phyloP scores from a whole-genome alignment of 2,113 vertebrate species.

The Bagarius yarrelli region DNA sequence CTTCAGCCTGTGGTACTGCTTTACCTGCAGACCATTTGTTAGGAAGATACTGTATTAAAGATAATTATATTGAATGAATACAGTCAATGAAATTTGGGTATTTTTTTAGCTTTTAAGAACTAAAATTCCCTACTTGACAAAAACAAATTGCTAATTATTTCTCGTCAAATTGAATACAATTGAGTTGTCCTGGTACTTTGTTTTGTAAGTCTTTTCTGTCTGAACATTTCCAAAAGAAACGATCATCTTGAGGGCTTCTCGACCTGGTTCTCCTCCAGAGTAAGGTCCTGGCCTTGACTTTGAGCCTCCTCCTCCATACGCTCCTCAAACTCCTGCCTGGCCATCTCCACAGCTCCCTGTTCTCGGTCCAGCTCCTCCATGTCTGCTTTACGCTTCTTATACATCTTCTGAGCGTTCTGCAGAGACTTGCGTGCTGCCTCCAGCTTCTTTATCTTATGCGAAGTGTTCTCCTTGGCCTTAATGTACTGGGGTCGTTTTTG shows the following conservation, averaged over 20 bases:
- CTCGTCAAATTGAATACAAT: no score
- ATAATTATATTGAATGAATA: no score
- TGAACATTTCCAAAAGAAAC: no score
- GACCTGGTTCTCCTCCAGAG: conserved; percentile 92
- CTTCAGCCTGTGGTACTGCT: conserved; percentile 88
- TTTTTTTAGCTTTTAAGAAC: no score
- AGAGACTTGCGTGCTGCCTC: conserved; percentile 80
- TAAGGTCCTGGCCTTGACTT: conserved; percentile 90
- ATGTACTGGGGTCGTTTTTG: conserved; percentile 95
- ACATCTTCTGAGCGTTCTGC: conserved; percentile 80
- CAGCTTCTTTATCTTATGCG: conserved; percentile 95
- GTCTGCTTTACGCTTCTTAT: conserved; percentile 88
- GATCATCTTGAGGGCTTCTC: no score
- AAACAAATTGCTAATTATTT: no score
- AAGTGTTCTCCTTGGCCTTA: conserved; percentile 95
- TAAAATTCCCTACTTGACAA: no score
- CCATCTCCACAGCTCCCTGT: conserved; percentile 84
- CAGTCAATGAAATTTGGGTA: no score
- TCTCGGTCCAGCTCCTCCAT: conserved; percentile 96
- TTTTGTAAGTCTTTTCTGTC: no score
- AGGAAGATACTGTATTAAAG: background rate
- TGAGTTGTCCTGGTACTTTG: no score
- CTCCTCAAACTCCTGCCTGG: conserved; percentile 94
- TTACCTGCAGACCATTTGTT: conserved; percentile 60
- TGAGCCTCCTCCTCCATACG: conserved; percentile 95